phyloP scores from a whole-genome alignment of 2,888 invertebrate species.

The Ophraella communa region DNA sequence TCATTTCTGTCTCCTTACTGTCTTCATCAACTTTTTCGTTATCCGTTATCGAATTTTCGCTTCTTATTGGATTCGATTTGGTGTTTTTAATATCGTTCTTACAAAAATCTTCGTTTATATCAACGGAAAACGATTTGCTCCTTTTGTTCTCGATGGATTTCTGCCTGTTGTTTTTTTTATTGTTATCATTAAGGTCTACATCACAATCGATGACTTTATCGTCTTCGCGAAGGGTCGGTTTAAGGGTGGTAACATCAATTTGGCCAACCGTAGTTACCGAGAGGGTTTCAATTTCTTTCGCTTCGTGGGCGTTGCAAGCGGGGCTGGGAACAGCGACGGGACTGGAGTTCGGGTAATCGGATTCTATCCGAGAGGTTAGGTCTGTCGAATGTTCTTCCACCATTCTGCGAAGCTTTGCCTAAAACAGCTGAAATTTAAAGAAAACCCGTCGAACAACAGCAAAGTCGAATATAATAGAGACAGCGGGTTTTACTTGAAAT shows the following conservation, averaged over 20 bases:
- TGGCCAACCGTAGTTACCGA: background rate
- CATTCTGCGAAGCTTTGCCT: conserved; percentile 72
- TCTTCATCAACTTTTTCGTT: conserved; percentile 38
- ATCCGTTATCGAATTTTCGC: conserved; percentile 38
- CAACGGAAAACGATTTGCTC: conserved; percentile 52
- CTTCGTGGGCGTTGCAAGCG: conserved; percentile 46
- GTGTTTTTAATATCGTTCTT: conserved; percentile 53
- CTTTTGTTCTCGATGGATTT: conserved; percentile 51
- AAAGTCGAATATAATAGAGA: background rate
- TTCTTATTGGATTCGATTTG: conserved; percentile 51
- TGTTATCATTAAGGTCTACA: conserved; percentile 43
- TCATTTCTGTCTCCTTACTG: conserved; percentile 47
- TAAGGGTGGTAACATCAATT: conserved; percentile 32
- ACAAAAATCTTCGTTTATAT: conserved; percentile 46
- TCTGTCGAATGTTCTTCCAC: conserved; percentile 79
- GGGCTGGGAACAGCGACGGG: conserved; percentile 49
- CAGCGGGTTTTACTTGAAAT: too few relatives aligned
- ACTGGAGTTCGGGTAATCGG: conserved; percentile 54
- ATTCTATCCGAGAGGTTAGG: conserved; percentile 56
- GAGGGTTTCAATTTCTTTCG: conserved; percentile 42
- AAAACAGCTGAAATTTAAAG: conserved; percentile 30
- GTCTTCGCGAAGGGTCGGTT: conserved; percentile 42
- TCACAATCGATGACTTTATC: conserved; percentile 43
- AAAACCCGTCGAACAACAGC: too few relatives aligned
- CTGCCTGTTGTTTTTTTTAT: conserved; percentile 46